phyloP scores from a whole-genome alignment of 1,140 invertebrate genomes.

The Helicoverpa armigera region DNA sequence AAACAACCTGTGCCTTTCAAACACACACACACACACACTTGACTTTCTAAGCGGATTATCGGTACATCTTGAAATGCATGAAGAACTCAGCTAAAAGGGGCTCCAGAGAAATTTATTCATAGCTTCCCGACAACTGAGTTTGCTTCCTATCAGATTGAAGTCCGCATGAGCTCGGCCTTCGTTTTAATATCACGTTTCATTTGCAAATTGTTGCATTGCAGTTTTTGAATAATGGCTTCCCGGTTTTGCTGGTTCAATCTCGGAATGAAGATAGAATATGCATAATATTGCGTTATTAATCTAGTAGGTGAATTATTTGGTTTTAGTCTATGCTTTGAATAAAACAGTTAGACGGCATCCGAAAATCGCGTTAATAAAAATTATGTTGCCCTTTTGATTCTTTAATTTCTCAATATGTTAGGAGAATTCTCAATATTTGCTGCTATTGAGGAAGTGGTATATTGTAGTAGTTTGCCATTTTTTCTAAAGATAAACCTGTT shows the following conservation, averaged over 20 bases:
- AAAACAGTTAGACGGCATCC: not conserved
- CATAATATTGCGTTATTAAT: constrained; percentile 6
- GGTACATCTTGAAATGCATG: constrained; percentile 51
- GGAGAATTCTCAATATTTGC: no score
- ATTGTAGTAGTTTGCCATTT: no score
- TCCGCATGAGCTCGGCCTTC: constrained; percentile 14
- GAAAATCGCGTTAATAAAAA: no score
- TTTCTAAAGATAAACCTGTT: no score
- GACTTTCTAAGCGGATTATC: constrained; percentile 48
- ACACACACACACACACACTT: not conserved
- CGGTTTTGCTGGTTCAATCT: not conserved
- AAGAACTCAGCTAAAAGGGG: constrained; percentile 35
- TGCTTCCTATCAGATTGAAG: constrained; percentile 29
- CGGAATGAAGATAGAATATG: not conserved
- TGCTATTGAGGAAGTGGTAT: no score
- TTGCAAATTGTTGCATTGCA: not conserved
- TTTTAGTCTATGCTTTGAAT: not conserved
- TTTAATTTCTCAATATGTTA: no score
- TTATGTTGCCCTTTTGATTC: no score
- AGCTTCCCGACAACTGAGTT: constrained; percentile 45
- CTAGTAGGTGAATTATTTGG: not conserved
- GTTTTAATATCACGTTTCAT: not conserved
- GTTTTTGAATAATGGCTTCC: not conserved
- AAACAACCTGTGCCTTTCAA: not conserved
- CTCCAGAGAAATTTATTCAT: constrained; percentile 56